These are phyloP conservation scores for Tragelaphus imberbis DNA, from an alignment of 2,113 vertebrate genomes.

Conservation along the genomic window DNA sequence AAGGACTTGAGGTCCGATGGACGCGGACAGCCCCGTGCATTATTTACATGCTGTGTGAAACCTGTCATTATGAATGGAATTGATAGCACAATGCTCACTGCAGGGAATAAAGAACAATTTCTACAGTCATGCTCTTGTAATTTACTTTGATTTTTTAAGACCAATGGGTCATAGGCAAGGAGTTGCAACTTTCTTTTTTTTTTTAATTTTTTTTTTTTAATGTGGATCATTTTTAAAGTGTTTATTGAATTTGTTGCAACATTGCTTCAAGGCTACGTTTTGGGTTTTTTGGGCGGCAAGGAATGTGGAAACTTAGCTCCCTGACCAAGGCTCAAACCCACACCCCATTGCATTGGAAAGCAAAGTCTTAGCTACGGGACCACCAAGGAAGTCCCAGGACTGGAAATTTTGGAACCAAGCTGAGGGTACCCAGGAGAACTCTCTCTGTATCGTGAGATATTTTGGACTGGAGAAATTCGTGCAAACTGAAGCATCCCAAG, in stretches of 20 bases:
- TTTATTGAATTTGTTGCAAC: not conserved
- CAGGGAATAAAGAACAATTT: not conserved
- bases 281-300: not conserved
- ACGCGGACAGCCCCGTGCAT: fast-evolving
- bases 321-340: not conserved
- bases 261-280: not conserved
- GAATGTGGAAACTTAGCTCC: not conserved
- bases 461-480: not conserved
- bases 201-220: not conserved
- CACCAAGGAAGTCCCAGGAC: not conserved
- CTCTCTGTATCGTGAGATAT: too few relatives aligned
- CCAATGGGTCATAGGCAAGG: not conserved
- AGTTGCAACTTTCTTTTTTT: not conserved
- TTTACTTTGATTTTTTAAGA: not conserved
- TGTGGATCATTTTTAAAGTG: not conserved
- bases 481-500: not conserved
- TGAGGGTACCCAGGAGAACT: not conserved
- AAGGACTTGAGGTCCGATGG: not conserved
- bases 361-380: not conserved
- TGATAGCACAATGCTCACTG: fast-evolving
- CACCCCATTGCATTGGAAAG: not conserved
- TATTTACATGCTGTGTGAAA: fast-evolving
- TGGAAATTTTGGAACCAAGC: not conserved
- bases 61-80: not conserved
- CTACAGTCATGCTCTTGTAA: not conserved